phyloP scores from a whole-genome alignment of 2,797 vertebrate species.

The Clarias pachynema region DNA sequence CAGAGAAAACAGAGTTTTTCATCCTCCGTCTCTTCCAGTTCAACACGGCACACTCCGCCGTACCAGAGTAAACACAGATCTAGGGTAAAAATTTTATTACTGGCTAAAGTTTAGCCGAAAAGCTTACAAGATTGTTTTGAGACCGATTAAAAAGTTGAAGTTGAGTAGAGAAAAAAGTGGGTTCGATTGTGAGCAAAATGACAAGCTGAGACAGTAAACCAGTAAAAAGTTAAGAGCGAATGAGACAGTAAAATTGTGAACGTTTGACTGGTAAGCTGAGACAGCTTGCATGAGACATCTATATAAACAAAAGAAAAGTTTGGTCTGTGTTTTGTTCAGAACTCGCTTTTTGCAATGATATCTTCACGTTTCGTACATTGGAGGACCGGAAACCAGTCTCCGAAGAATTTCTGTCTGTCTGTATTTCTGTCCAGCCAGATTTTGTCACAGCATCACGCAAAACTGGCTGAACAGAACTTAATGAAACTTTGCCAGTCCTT shows the following conservation, averaged over 20 bases:
- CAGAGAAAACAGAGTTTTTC: constrained; percentile 32
- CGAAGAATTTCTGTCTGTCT: too few relatives aligned
- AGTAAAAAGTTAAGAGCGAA: background rate
- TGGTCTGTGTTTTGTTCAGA: too few relatives aligned
- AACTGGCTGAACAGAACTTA: too few relatives aligned
- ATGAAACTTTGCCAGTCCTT: too few relatives aligned
- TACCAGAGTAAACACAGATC: background rate
- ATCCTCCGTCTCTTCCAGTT: background rate
- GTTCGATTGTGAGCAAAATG: background rate
- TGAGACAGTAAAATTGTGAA: background rate
- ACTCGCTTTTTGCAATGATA: too few relatives aligned
- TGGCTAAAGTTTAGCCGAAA: background rate
- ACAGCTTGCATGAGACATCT: background rate
- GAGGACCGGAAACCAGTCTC: too few relatives aligned
- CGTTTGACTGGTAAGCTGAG: background rate
- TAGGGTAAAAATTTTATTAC: background rate
- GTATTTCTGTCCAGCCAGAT: too few relatives aligned
- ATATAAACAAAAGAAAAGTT: too few relatives aligned
- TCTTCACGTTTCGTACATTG: too few relatives aligned
- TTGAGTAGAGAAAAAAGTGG: background rate
- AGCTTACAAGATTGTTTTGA: background rate
- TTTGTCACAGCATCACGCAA: too few relatives aligned
- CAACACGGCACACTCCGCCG: background rate
- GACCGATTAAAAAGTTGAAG: background rate
- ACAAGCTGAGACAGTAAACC: background rate